These are phyloP conservation scores for Labroides dimidiatus DNA, from an alignment of 2,797 vertebrate genomes.

Conservation along the genomic window DNA sequence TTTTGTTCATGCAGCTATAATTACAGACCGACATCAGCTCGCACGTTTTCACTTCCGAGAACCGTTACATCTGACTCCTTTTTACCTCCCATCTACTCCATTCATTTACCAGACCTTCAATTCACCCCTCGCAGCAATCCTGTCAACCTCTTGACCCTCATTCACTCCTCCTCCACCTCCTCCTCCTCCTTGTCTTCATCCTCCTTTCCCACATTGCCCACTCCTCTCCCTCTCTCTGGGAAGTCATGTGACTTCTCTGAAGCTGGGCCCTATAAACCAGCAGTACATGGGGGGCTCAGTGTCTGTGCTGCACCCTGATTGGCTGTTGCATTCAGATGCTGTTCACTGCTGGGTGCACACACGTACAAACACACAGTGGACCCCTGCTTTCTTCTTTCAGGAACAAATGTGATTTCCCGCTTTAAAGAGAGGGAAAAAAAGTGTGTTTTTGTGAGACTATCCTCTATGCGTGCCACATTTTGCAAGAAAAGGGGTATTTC, in stretches of 20 bases:
- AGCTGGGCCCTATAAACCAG: constrained; percentile 86
- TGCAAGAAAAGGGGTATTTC: constrained; percentile 26
- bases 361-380: constrained; percentile 42
- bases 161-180: constrained; percentile 44
- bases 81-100: constrained; percentile 22
- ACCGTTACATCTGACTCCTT: constrained; percentile 36
- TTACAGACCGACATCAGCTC: constrained; percentile 51
- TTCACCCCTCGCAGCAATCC: constrained; percentile 61
- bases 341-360: constrained; percentile 40
- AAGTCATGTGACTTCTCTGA: constrained; percentile 90
- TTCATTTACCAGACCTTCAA: constrained; percentile 62
- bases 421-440: constrained; percentile 16
- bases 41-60: constrained; percentile 58
- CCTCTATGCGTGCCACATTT: constrained; percentile 19
- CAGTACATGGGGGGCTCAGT: constrained; percentile 81
- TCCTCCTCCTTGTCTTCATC: constrained; percentile 37
- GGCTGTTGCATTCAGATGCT: constrained; percentile 65
- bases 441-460: constrained; percentile 25
- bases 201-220: constrained; percentile 56
- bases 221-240: constrained; percentile 72
- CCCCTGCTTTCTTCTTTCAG: constrained; percentile 65
- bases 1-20: constrained; percentile 64
- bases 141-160: constrained; percentile 71
- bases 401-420: constrained; percentile 63
- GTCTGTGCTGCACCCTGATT: constrained; percentile 68